Conservation (phyloP, 2,797 vertebrate species). For the Spheniscus humboldti region DNA sequence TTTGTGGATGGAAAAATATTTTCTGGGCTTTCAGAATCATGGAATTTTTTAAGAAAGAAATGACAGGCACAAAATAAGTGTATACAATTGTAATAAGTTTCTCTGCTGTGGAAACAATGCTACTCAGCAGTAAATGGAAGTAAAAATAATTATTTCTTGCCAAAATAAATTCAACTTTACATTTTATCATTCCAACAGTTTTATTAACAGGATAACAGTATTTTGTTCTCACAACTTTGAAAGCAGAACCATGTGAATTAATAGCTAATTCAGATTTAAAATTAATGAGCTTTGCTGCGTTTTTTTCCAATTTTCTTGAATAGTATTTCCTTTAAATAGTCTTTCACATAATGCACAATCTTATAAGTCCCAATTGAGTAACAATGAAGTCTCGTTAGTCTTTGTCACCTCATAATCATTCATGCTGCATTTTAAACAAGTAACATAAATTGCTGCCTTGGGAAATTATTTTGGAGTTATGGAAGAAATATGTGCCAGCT, state of each 20-base stretch:
- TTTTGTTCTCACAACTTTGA: slow-evolving; percentile 34
- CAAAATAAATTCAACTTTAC: slow-evolving; percentile 9
- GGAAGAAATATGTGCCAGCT: slow-evolving; percentile 16
- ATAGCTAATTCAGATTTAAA: slow-evolving; percentile 62
- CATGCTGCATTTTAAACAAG: slow-evolving; percentile 58
- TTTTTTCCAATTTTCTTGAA: slow-evolving; percentile 48
- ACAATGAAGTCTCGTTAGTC: slow-evolving; percentile 61
- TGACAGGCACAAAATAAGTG: neutral
- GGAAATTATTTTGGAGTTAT: slow-evolving; percentile 57
- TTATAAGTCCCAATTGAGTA: slow-evolving; percentile 55
- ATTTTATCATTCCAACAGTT: slow-evolving; percentile 49
- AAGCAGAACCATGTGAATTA: slow-evolving; percentile 53
- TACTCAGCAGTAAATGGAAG: neutral
- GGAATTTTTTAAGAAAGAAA: neutral
- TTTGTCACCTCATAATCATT: slow-evolving; percentile 65
- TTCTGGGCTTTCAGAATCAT: neutral
- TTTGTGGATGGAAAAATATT: neutral
- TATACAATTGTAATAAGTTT: neutral
- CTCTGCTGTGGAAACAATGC: neutral
- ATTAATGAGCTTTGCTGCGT: slow-evolving; percentile 45
- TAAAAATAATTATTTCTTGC: slow-evolving; percentile 24
- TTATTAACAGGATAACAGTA: slow-evolving; percentile 47
- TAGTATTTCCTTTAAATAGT: slow-evolving; percentile 50
- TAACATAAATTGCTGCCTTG: slow-evolving; percentile 57
- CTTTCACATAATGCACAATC: slow-evolving; percentile 50